Percentiles rank a stretch among this genome's conserved stretches.
These are phyloP conservation scores for Acanthurus leucopareius DNA, from an alignment of 2,797 vertebrate genomes.

Conservation along the genomic window DNA sequence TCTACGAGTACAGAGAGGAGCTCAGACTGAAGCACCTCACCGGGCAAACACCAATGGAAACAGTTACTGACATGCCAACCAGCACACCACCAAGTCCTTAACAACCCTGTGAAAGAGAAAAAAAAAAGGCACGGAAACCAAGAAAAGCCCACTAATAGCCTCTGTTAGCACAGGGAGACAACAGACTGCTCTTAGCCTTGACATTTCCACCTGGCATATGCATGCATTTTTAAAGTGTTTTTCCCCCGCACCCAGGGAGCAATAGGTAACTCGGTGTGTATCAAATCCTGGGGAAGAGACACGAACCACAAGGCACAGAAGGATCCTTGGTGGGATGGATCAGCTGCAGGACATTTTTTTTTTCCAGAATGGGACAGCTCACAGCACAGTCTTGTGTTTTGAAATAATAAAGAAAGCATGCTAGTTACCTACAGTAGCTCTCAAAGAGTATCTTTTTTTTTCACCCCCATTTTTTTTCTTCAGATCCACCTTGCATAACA, in stretches of 20 bases:
- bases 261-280: conserved; percentile 44
- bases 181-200: conserved; percentile 75
- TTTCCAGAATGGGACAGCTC: conserved; percentile 26
- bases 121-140: conserved; percentile 19
- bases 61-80: conserved; percentile 5
- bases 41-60: not conserved
- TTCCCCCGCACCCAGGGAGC: conserved; percentile 47
- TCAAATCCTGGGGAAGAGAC: conserved; percentile 34
- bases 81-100: conserved; percentile 11
- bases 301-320: conserved; percentile 18
- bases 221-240: conserved; percentile 80
- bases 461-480: conserved; percentile 60
- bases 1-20: conserved; percentile 92
- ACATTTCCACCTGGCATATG: conserved; percentile 77
- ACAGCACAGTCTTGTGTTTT: conserved; percentile 27
- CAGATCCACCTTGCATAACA: conserved; percentile 61
- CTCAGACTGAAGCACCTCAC: conserved; percentile 78
- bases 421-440: conserved; percentile 31
- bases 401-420: conserved; percentile 23
- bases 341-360: conserved; percentile 19
- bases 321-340: conserved; percentile 22
- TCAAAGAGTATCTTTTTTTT: conserved; percentile 41
- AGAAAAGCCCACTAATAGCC: conserved; percentile 60
- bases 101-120: not conserved
- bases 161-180: conserved; percentile 60